Conservation (phyloP, 2,888 invertebrate species). For the Cordilura impudica region DNA sequence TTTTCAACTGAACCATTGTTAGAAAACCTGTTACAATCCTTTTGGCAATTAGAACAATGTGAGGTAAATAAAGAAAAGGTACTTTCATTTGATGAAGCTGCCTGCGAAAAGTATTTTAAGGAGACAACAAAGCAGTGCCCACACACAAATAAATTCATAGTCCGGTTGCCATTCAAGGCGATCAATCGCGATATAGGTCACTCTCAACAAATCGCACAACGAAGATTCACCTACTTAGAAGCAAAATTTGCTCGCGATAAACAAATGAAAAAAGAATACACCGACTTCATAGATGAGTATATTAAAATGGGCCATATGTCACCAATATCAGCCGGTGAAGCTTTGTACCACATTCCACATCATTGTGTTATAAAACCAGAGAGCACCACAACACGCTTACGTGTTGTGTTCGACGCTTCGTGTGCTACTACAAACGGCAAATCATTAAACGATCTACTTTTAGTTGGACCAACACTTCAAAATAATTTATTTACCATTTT, state of each 20-base stretch:
- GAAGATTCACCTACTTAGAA: slow-evolving; percentile 15
- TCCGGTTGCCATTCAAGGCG: slow-evolving; percentile 11
- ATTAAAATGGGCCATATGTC: not conserved
- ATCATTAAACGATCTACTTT: slow-evolving; percentile 29
- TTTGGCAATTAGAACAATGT: no score
- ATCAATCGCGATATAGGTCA: not conserved
- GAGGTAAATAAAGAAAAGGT: no score
- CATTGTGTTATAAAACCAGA: no score
- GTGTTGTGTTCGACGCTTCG: slow-evolving; percentile 34
- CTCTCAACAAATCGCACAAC: slow-evolving; percentile 1
- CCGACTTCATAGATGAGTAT: slow-evolving; percentile 17
- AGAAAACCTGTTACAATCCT: no score
- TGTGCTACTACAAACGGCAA: slow-evolving; percentile 34
- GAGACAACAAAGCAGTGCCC: slow-evolving; percentile 25
- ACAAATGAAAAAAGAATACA: not conserved
- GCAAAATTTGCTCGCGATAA: not conserved
- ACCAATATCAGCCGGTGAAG: not conserved
- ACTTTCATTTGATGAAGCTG: slow-evolving; percentile 24
- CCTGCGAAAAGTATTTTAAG: slow-evolving; percentile 21
- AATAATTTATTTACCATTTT: slow-evolving; percentile 46
- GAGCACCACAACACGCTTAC: not conserved
- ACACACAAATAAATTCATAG: slow-evolving; percentile 32
- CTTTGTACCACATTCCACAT: not conserved
- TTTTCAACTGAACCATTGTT: no score
- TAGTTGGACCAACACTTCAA: slow-evolving; percentile 38